Evolutionary conservation across 2,797 vertebrate genomes (phyloP), one percentile per base, ranked within the genome.

Genomic region (Liasis olivaceus): DNA sequence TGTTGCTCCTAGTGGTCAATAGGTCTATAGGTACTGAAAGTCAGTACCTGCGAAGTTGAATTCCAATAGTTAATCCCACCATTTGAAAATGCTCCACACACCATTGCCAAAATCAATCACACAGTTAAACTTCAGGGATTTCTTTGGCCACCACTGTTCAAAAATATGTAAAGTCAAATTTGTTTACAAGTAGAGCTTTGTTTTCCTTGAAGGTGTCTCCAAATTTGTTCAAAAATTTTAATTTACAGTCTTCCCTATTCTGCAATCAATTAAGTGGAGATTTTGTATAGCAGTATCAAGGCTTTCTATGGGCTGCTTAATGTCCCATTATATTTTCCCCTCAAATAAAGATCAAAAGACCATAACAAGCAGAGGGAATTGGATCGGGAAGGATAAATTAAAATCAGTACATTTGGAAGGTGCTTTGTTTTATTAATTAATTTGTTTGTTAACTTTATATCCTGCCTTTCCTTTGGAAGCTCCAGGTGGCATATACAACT

Each of bases 31-130:
- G 15, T 31, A 69, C 5, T 14, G 0, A 31, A 69, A 69, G 66
- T 69, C 66, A 69, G 4, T 69, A 69, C 31, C 31, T 31, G 5
- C 66, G 31, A n/a, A 69, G 13, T 69, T 69, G 64, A 31, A 69
- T 31, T 13, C 28, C 64, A 69, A 69, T 24, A 81, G 58, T 8
- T 31, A 31, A 60, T 11, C 28, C 7, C 26, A 2, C 20, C 9
- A 17, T 60, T 89, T 62, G 0, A 94, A 89, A 12, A 36, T 60
- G 42, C 0, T 51, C 36, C 62, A 90, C 92, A 86, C 36, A 28
- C 7, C 81, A 7, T 94, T 92, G 64, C 69, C 62, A 63, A 17
- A 87, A 89, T 88, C 91, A 94, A 94, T 63, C 86, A 42, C 20
- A 64, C 47, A 42, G 58, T 85, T 89, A 64, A n/a, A n/a, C 77